These are phyloP conservation scores for Pseudomyrmex gracilis DNA, from an alignment of 1,140 invertebrate genomes.

Conservation along the genomic window DNA sequence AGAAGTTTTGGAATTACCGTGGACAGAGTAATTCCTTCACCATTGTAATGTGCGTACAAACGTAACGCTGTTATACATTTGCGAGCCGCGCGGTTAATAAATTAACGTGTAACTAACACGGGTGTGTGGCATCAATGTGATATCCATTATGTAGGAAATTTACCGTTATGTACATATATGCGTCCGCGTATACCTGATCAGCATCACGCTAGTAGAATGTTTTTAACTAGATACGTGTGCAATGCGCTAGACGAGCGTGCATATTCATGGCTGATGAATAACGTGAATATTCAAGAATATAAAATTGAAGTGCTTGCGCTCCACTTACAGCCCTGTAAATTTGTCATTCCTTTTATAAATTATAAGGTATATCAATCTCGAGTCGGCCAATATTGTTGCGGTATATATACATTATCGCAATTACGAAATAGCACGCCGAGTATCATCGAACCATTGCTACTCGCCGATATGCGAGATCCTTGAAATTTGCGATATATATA, in stretches of 20 bases:
- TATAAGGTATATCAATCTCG: slow-evolving; percentile 29
- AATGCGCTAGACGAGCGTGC: slow-evolving; percentile 35
- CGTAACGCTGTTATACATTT: not conserved
- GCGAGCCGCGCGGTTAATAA: slow-evolving; percentile 4
- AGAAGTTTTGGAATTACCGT: not conserved
- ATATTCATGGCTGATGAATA: slow-evolving; percentile 57
- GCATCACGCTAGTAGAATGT: slow-evolving; percentile 4
- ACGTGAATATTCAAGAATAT: slow-evolving; percentile 61
- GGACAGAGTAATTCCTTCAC: not conserved
- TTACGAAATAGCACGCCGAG: slow-evolving; percentile 7
- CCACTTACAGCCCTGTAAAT: slow-evolving; percentile 47
- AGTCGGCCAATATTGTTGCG: slow-evolving; percentile 23
- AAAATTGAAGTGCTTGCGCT: slow-evolving; percentile 51
- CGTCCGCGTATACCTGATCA: slow-evolving; percentile 27
- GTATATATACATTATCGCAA: slow-evolving; percentile 21
- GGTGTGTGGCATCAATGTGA: slow-evolving; percentile 1
- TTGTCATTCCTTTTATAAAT: slow-evolving; percentile 42
- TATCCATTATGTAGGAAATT: slow-evolving; percentile 52
- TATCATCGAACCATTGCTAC: not conserved
- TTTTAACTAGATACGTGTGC: slow-evolving; percentile 51
- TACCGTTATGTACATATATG: slow-evolving; percentile 30
- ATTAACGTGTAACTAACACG: slow-evolving; percentile 35
- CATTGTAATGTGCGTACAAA: too few relatives aligned
- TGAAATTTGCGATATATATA: not conserved
- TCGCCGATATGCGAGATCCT: not conserved